Evolutionary conservation across 2,888 invertebrate species (phyloP).

Genomic region (Hedya salicella): DNA sequence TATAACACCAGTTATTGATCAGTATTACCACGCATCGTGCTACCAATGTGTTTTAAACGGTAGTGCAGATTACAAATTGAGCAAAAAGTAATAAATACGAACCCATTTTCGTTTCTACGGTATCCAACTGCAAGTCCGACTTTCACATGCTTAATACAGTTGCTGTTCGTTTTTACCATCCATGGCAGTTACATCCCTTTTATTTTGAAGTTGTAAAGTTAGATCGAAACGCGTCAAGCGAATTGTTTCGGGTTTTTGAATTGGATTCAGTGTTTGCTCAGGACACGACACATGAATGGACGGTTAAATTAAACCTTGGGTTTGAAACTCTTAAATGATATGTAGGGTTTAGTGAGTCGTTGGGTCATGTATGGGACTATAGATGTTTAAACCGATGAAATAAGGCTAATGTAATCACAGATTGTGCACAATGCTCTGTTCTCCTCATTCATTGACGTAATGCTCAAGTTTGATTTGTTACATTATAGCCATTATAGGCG

Average conservation of each 20-base stretch:
- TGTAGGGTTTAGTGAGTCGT: neutral
- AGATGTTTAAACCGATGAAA: neutral
- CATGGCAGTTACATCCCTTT: neutral
- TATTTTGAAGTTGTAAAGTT: neutral
- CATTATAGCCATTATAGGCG: too few species aligned
- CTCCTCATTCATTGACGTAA: too few species aligned
- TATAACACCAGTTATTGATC: too few species aligned
- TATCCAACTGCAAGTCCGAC: too few species aligned
- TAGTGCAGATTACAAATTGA: too few species aligned
- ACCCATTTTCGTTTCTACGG: too few species aligned
- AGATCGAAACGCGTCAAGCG: conserved; percentile 1
- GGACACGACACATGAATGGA: conserved; percentile 23
- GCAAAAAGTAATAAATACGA: too few species aligned
- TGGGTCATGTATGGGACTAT: too few species aligned
- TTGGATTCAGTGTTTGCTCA: conserved; percentile 26
- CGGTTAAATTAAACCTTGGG: conserved; percentile 8
- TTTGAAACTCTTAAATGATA: conserved; percentile 11
- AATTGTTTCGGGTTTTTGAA: conserved; percentile 22
- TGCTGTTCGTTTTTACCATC: neutral
- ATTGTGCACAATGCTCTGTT: too few species aligned
- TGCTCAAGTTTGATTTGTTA: too few species aligned
- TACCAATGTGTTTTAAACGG: too few species aligned
- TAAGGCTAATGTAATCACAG: neutral
- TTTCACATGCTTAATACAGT: neutral
- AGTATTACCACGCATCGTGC: too few species aligned